Evolutionary conservation across 2,113 vertebrate species (phyloP).

Genomic region (Ploceus nigricollis): DNA sequence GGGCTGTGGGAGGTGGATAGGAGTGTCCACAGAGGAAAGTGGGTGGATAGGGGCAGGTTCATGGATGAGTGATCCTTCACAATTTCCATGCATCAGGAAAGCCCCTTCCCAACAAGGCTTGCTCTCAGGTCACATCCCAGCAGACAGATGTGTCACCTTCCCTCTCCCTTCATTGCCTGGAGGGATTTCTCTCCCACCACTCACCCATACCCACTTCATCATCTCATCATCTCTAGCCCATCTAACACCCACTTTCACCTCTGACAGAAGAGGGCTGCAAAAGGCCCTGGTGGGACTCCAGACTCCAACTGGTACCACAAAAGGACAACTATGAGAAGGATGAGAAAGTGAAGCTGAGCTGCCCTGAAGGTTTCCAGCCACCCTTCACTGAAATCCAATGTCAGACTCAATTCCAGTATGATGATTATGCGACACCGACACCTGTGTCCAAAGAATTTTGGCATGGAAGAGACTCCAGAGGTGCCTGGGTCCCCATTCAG

Average conservation of each 20-base stretch:
- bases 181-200: not conserved
- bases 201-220: too few relatives aligned
- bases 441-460: not conserved
- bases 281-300: not conserved
- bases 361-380: not conserved
- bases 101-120: not conserved
- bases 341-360: not conserved
- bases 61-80: not conserved
- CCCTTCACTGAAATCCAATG: not conserved
- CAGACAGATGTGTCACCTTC: not conserved
- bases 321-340: not conserved
- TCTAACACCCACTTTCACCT: not conserved
- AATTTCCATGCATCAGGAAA: not conserved
- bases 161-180: not conserved
- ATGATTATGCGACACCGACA: not conserved
- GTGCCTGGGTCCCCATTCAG: not conserved
- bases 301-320: not conserved
- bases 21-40: not conserved
- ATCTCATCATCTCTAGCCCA: not conserved
- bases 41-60: not conserved
- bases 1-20: not conserved
- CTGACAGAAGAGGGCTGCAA: not conserved
- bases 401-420: not conserved
- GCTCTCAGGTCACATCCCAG: too few relatives aligned
- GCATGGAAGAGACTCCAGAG: not conserved